Percentiles rank a stretch among this genome's conserved stretches.
phyloP scores from a whole-genome alignment of 1,140 invertebrate genomes.

The Dysdera silvatica region DNA sequence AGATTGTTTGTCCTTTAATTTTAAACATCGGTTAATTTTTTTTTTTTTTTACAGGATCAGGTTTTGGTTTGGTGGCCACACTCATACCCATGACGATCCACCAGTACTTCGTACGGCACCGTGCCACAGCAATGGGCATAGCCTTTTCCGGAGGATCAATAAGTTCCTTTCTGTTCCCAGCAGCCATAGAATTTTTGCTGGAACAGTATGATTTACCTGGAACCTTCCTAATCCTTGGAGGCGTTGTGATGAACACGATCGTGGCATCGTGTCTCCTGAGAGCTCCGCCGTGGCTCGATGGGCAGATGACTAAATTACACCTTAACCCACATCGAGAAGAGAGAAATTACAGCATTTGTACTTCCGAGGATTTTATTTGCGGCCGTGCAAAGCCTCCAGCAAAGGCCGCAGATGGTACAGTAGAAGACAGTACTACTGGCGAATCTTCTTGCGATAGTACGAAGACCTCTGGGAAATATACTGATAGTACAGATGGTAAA shows the following conservation, averaged over 20 bases:
- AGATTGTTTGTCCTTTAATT: background rate
- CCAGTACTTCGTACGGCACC: slow-evolving; percentile 69
- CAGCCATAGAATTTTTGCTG: slow-evolving; percentile 50
- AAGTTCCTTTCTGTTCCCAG: slow-evolving; percentile 70
- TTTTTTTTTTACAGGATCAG: slow-evolving; percentile 53
- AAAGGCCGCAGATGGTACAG: background rate
- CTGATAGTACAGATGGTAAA: too few relatives aligned
- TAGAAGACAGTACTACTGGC: background rate
- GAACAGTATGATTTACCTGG: slow-evolving; percentile 31
- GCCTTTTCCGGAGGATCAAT: slow-evolving; percentile 83
- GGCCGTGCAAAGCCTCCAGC: background rate
- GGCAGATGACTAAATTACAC: background rate
- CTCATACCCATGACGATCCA: slow-evolving; percentile 82
- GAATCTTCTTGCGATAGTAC: too few relatives aligned
- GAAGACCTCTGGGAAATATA: too few relatives aligned
- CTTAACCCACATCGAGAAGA: too few relatives aligned
- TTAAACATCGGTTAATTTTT: background rate
- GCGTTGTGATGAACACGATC: slow-evolving; percentile 70
- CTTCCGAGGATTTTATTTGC: background rate
- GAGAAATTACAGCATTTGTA: background rate
- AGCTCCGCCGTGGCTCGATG: slow-evolving; percentile 46
- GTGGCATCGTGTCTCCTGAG: slow-evolving; percentile 65
- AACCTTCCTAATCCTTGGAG: slow-evolving; percentile 61
- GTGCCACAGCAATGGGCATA: slow-evolving; percentile 78
- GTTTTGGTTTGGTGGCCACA: slow-evolving; percentile 65